Evolutionary conservation across 1,140 invertebrate species (phyloP).

Genomic region (Temnothorax nylanderi): DNA sequence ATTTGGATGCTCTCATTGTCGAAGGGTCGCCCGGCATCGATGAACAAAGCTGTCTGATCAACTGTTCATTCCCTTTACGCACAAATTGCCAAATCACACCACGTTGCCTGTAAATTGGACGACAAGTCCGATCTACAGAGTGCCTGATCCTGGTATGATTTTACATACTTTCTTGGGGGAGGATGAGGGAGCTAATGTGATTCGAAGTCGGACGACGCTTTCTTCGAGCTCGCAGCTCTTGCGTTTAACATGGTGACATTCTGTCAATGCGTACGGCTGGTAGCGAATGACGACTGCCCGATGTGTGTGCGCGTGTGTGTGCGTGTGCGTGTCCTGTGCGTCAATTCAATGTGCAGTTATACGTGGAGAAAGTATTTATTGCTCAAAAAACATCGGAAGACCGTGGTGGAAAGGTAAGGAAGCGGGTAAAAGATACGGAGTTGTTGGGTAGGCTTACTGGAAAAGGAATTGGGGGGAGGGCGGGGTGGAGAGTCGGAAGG

Average conservation of each 20-base stretch:
- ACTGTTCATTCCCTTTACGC: constrained; percentile 18
- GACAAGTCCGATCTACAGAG: constrained; percentile 1
- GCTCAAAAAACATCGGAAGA: constrained; percentile 84
- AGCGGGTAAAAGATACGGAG: constrained; percentile 65
- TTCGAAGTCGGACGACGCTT: not conserved
- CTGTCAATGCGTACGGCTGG: constrained; percentile 68
- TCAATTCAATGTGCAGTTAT: constrained; percentile 85
- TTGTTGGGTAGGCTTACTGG: constrained; percentile 68
- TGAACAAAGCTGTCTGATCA: constrained; percentile 7
- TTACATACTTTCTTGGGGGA: not conserved
- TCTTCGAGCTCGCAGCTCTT: not conserved
- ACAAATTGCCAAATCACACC: constrained; percentile 39
- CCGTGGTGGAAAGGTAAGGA: constrained; percentile 69
- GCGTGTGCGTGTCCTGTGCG: constrained; percentile 81
- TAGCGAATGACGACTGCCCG: constrained; percentile 65
- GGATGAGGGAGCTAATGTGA: not conserved
- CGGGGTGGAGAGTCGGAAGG: constrained; percentile 16
- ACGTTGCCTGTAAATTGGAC: not conserved
- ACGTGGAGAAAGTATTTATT: constrained; percentile 86
- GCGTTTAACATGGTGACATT: not conserved
- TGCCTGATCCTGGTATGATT: constrained; percentile 8
- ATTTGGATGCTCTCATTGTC: not conserved
- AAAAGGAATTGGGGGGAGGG: constrained; percentile 68
- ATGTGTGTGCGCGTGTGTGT: constrained; percentile 63
- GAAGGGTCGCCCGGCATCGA: not conserved